Percentiles rank a stretch among this genome's conserved stretches.
phyloP scores from a whole-genome alignment of 2,113 vertebrate genomes.

The Coracopsis vasa region DNA sequence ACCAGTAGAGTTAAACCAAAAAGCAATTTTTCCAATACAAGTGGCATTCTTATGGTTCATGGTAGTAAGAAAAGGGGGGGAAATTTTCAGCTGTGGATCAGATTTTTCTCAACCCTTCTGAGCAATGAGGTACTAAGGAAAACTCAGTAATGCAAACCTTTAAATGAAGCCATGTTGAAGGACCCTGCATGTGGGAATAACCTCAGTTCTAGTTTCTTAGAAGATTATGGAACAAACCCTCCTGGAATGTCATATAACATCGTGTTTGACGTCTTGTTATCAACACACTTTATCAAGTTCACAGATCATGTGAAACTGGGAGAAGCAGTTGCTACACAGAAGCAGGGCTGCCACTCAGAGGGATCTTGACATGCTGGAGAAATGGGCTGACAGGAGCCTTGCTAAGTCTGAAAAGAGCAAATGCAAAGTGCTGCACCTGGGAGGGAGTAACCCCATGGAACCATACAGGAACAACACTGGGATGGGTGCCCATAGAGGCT shows the following conservation, averaged over 20 bases:
- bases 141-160: background rate
- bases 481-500: background rate
- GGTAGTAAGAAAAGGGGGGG: background rate
- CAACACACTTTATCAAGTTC: background rate
- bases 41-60: background rate
- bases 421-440: background rate
- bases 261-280: background rate
- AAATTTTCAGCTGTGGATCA: background rate
- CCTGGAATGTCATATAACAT: background rate
- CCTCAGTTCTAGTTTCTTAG: background rate
- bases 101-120: background rate
- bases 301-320: background rate
- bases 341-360: background rate
- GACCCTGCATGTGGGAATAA: background rate
- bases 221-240: background rate
- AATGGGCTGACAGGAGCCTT: background rate
- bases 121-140: background rate
- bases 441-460: background rate
- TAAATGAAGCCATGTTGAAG: background rate
- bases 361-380: background rate
- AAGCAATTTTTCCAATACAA: background rate
- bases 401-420: background rate
- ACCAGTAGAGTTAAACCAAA: background rate
- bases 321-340: background rate
- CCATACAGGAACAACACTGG: background rate